Base-by-base conservation (phyloP, 2,113 vertebrate species). In the Corythoichthys intestinalis region DNA sequence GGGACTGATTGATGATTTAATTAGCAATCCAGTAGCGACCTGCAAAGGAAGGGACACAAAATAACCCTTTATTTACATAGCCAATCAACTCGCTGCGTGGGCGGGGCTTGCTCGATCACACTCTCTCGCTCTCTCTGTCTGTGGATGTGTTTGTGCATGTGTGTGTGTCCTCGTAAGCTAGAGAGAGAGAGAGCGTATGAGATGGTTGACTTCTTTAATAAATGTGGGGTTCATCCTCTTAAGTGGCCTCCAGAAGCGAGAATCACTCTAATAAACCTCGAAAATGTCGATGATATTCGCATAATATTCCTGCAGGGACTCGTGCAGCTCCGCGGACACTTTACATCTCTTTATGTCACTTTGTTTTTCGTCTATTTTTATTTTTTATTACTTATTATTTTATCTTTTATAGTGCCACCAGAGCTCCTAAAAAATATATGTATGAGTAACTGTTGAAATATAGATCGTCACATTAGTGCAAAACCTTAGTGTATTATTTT, bases 1-100 rank as follows among this genome's bases (percentile, higher is more conserved):
- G 90, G 94, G 91, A 92, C 94, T 94, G 95, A 97, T 94, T 96
- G 95, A 98, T 97, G 95, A 96, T 98, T 98, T 97, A 96, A 97
- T 98, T 96, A 97, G 94, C 94, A 94, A 93, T 94, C 94, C 93
- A 95, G 93, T 94, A 93, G 93, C 94, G 92, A 93, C 91, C 93
- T 93, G 93, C 85, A 67, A 71, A 84, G 82, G 85, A 89, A 78
- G 80, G 82, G 77, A 82, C 80, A 76, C 77, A 60, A 86, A 88
- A 85, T 87, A 87, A 90, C 72, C 83, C 83, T 88, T 88, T 91
- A 95, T 96, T 95, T 95, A 94, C 95, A 96, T 93, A 95, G 93
- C 94, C 94, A 96, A 95, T 94, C 94, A 93, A 88, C 84, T 90
- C 89, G 92, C 91, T 90, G 91, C 91, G 90, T 94, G 94, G 94